phyloP scores from a whole-genome alignment of 1,140 invertebrate genomes.

The Sipha flava region DNA sequence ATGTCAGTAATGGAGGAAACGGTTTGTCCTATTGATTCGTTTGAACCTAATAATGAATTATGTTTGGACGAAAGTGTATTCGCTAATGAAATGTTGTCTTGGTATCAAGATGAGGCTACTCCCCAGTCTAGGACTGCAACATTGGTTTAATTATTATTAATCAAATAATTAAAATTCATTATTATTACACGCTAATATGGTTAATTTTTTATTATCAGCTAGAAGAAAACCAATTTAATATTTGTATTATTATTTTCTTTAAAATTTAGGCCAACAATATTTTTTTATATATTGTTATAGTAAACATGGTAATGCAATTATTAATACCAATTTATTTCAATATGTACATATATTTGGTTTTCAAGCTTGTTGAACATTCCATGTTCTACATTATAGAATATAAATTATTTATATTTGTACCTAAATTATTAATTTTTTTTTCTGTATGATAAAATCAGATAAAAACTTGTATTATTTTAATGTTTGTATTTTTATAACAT shows the following conservation, averaged over 20 bases:
- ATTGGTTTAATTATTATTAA: slow-evolving; percentile 36
- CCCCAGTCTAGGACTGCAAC: slow-evolving; percentile 39
- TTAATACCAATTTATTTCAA: no score
- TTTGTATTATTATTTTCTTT: background rate
- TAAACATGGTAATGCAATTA: no score
- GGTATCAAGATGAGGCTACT: slow-evolving; percentile 44
- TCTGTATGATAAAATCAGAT: no score
- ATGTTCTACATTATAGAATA: no score
- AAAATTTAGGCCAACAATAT: background rate
- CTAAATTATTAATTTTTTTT: no score
- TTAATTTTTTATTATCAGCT: background rate
- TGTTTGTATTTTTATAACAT: no score
- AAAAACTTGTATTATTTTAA: no score
- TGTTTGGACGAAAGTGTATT: slow-evolving; percentile 42
- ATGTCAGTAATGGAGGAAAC: slow-evolving; percentile 1
- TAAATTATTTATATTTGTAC: no score
- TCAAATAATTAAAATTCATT: background rate
- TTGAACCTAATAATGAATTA: background rate
- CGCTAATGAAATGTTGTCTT: slow-evolving; percentile 45
- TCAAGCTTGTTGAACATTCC: no score
- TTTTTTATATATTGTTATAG: no score
- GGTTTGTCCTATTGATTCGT: background rate
- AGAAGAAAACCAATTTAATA: background rate
- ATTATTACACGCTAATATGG: no score
- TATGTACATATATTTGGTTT: no score